phyloP scores from a whole-genome alignment of 2,888 invertebrate species.

The Beris morrisii region DNA sequence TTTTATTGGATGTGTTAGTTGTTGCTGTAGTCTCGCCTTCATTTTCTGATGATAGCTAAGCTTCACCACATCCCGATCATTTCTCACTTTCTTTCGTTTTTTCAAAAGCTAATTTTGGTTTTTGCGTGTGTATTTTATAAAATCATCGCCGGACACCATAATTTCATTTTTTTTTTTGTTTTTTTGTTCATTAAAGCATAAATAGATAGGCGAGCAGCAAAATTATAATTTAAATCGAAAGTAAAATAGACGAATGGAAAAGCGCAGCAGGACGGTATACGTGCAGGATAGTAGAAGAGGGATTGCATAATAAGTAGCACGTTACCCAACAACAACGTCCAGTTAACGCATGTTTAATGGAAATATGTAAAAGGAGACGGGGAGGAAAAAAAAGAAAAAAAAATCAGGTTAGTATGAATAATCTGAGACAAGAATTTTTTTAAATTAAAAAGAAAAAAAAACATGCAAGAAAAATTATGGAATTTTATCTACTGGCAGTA shows the following conservation, averaged over 20 bases:
- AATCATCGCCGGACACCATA: constrained; percentile 24
- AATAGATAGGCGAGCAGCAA: constrained; percentile 25
- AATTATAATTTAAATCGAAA: constrained; percentile 14
- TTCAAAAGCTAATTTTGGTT: constrained; percentile 12
- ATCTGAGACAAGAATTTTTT: no score
- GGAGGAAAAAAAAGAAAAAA: no score
- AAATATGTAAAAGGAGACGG: no score
- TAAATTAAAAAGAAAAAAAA: no score
- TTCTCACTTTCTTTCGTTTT: constrained; percentile 18
- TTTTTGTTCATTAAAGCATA: constrained; percentile 9
- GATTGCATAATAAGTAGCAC: no score
- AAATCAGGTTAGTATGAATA: no score
- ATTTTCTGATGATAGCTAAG: constrained; percentile 2
- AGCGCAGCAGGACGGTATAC: constrained; percentile 30
- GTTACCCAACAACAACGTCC: no score
- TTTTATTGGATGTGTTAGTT: constrained; percentile 11
- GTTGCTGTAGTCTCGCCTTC: constrained; percentile 13
- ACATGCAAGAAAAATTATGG: no score
- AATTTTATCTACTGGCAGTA: no score
- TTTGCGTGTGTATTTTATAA: constrained; percentile 1
- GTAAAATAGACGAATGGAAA: no score
- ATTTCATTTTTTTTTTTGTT: no score
- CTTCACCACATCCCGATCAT: not conserved
- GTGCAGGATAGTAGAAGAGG: constrained; percentile 8
- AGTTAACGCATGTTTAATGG: no score